These are phyloP conservation scores for Sebastes oblongus DNA, from an alignment of 2,797 vertebrate genomes.

Conservation along the genomic window DNA sequence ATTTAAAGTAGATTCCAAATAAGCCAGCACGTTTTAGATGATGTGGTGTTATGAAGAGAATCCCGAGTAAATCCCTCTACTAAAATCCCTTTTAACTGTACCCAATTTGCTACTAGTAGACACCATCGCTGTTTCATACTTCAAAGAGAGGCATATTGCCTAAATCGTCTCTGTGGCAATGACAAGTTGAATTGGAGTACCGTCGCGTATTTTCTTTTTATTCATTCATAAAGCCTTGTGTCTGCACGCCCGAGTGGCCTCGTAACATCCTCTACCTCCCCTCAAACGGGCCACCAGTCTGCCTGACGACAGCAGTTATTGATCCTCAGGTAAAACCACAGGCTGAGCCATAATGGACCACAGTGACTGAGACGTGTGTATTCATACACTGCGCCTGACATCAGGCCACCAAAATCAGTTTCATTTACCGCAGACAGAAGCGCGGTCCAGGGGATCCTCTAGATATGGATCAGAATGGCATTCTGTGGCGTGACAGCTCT, in stretches of 20 bases:
- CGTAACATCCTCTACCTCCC: neutral
- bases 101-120: slow-evolving; percentile 2
- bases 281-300: slow-evolving; percentile 13
- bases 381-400: slow-evolving; percentile 26
- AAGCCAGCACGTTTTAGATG: neutral
- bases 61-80: neutral
- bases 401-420: slow-evolving; percentile 20
- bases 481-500: slow-evolving; percentile 13
- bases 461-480: slow-evolving; percentile 22
- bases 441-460: neutral
- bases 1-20: slow-evolving; percentile 1
- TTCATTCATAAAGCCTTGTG: slow-evolving; percentile 21
- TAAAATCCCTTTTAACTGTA: slow-evolving; percentile 6
- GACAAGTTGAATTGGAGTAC: neutral
- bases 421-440: slow-evolving; percentile 31
- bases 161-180: slow-evolving; percentile 13
- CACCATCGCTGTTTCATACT: slow-evolving; percentile 2
- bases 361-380: slow-evolving; percentile 43
- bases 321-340: slow-evolving; percentile 55
- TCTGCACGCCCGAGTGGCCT: neutral
- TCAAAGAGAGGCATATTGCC: slow-evolving; percentile 12
- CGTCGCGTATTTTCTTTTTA: neutral
- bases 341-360: slow-evolving; percentile 17
- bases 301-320: slow-evolving; percentile 37
- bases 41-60: neutral